Base-by-base conservation (phyloP, 1,140 invertebrate species). In the Pteromalus puparum region DNA sequence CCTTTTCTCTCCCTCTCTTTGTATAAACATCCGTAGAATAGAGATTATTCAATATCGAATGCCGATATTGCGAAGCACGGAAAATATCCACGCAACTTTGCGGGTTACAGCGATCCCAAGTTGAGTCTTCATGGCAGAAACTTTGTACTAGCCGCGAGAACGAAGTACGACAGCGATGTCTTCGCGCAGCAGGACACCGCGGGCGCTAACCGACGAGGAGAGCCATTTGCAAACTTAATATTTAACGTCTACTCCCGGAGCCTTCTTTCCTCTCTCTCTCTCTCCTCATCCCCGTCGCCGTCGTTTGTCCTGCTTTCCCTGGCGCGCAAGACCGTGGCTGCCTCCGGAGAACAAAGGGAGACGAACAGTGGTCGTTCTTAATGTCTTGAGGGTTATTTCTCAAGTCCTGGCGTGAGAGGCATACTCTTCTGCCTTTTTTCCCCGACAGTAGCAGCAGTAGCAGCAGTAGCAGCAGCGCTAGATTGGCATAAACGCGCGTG, bases 331-430 rank as follows among this genome's bases (percentile, higher is more conserved):
- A 61, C 21, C 38, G 24, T 48, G 12, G 21, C 42, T 74, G 10
- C 7, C 73, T 68, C 24, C 61, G 1, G 30, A 82, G 74, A 83
- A 83, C 82, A 83, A 83, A 83, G 46, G 75, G 65, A 83, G 82
- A 83, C 10, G 67, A 78, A 83, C 82, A 72, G 18, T 67, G 38
- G 83, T 67, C 77, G 30, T 84, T 84, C 61, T 77, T 81, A 81
- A 81, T 81, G 65, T 76, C 83, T 85, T 70, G 79, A 81, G 73
- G 83, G 83, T 75, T 85, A 85, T 85, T 85, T 85, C 65, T 85
- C 83, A 84, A 81, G n/a, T 79, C 26, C 53, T n/a, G 75, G 46
- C 77, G 53, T 84, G 77, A 84, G 72, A 67, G 53, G 34, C 72
- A 68, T 75, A 75, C n/a, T 24, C 30, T 70, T 84, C 10, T 42